These are phyloP conservation scores for Sminthurides aquaticus DNA, from an alignment of 2,888 invertebrate genomes.

Conservation along the genomic window DNA sequence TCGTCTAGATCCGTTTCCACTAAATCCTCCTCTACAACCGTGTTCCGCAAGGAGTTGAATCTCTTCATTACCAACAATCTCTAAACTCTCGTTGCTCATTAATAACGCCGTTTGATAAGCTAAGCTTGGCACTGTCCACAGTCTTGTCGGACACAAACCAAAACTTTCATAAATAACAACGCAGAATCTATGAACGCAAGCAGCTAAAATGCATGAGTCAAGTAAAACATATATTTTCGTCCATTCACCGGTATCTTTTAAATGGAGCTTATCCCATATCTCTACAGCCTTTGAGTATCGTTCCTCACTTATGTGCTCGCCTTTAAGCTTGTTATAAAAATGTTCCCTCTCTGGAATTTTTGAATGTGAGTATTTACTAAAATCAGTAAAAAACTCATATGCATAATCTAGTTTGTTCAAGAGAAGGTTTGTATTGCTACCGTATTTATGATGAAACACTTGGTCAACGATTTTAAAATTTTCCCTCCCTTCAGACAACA, in stretches of 20 bases:
- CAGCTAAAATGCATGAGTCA: background rate
- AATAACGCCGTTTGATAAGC: background rate
- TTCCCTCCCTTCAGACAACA: background rate
- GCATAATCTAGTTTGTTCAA: background rate
- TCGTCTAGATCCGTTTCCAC: background rate
- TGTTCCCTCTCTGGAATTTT: background rate
- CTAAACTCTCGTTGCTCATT: background rate
- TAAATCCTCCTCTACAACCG: slow-evolving; percentile 10
- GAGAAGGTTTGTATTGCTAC: background rate
- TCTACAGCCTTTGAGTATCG: background rate
- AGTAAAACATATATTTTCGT: background rate
- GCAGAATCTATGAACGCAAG: background rate
- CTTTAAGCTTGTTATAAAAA: slow-evolving; percentile 8
- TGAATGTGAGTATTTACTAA: background rate
- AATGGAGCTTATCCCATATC: slow-evolving; percentile 5
- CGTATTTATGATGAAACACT: background rate
- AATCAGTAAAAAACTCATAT: background rate
- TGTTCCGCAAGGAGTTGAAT: background rate
- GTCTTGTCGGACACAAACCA: background rate
- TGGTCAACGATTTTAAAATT: background rate
- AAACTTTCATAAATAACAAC: background rate
- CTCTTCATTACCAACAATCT: background rate
- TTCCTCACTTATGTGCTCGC: background rate
- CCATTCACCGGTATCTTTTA: slow-evolving; percentile 4
- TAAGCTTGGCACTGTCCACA: background rate